A percentile compares a stretch with the other conserved stretches of the same genome.
phyloP scores from a whole-genome alignment of 2,113 vertebrate species.

The Melanostigma gelatinosum region DNA sequence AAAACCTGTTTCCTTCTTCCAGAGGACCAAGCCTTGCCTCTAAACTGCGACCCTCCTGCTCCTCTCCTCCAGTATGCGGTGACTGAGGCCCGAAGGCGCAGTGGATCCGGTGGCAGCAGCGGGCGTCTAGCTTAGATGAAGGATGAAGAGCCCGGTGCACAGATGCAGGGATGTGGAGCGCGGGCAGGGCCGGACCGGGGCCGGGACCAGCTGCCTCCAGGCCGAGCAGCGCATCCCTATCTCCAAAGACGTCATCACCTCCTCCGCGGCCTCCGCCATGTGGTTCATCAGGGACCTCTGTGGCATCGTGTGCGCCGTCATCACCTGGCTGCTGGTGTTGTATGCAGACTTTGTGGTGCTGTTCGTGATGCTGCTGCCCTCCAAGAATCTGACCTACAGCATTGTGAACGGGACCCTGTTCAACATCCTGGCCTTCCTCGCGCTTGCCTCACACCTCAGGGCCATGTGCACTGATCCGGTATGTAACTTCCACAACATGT shows the following conservation, averaged over 20 bases:
- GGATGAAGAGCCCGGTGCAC: constrained; percentile 92
- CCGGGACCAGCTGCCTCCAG: constrained; percentile 83
- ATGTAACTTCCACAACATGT: constrained; percentile 71
- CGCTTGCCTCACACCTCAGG: constrained; percentile 94
- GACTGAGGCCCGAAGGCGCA: constrained; percentile 49
- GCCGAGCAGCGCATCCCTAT: constrained; percentile 90
- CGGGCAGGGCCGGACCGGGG: constrained; percentile 81
- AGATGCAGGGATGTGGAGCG: constrained; percentile 89
- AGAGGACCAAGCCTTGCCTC: neutral
- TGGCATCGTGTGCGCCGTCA: constrained; percentile 92
- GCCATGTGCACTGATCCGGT: constrained; percentile 99
- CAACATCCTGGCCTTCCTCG: constrained; percentile 94
- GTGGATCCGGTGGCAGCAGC: constrained; percentile 23
- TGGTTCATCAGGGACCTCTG: constrained; percentile 98
- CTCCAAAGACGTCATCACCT: constrained; percentile 84
- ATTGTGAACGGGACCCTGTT: constrained; percentile 92
- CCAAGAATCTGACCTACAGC: constrained; percentile 93
- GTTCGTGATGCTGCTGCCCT: constrained; percentile 96
- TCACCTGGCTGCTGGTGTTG: constrained; percentile 97
- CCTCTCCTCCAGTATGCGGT: constrained; percentile 56
- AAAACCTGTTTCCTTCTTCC: neutral
- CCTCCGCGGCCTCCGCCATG: constrained; percentile 87
- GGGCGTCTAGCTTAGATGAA: constrained; percentile 74
- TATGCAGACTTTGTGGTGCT: constrained; percentile 97
- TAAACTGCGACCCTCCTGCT: neutral